phyloP scores from a whole-genome alignment of 2,888 invertebrate species.

The Drosophila recens region DNA sequence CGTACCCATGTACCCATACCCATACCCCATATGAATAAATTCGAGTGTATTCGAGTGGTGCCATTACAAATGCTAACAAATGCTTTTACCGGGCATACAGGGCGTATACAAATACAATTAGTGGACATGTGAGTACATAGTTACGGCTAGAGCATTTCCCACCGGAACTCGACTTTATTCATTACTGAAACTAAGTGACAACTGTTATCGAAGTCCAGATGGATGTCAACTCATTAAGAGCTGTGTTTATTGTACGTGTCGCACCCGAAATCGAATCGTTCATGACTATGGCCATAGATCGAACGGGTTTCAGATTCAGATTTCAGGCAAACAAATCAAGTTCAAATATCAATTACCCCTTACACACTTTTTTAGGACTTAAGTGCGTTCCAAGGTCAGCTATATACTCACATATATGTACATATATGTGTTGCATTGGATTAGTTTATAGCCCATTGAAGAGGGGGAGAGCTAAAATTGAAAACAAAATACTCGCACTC shows the following conservation, averaged over 20 bases:
- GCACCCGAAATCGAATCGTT: conserved; percentile 26
- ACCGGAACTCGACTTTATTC: conserved; percentile 27
- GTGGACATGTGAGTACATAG: conserved; percentile 13
- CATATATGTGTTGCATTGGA: conserved; percentile 35
- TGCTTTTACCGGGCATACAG: conserved; percentile 20
- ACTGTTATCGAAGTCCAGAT: conserved; percentile 3
- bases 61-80: conserved; percentile 40
- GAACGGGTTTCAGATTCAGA: conserved; percentile 18
- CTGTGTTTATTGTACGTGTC: conserved; percentile 10
- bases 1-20: not conserved
- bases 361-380: conserved; percentile 36
- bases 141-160: conserved; percentile 10
- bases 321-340: conserved; percentile 48
- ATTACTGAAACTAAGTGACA: not conserved
- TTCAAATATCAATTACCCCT: conserved; percentile 68
- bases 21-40: conserved; percentile 25
- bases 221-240: conserved; percentile 32
- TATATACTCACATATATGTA: conserved; percentile 4
- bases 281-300: conserved; percentile 37
- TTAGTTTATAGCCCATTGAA: conserved; percentile 45
- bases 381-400: conserved; percentile 72
- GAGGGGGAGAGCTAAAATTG: conserved; percentile 27
- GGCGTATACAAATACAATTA: conserved; percentile 55
- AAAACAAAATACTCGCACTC: conserved; percentile 22
- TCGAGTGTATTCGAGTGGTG: conserved; percentile 32